Percentiles rank a stretch among this genome's conserved stretches.
Conservation (phyloP, 2,113 vertebrate genomes). For the Centropus bengalensis region DNA sequence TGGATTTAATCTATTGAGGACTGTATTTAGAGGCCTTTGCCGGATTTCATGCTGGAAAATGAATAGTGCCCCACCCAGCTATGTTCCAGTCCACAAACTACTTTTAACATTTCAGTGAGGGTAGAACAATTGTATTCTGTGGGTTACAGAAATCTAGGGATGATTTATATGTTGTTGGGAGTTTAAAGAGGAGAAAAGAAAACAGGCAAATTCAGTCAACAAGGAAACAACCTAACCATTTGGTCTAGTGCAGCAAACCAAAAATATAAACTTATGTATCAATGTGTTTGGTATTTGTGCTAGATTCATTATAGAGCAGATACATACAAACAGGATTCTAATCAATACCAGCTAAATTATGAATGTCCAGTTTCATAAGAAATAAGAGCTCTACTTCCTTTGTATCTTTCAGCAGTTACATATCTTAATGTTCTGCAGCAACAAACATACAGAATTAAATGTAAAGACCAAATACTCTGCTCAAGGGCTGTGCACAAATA, state of each 20-base stretch:
- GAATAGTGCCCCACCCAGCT: constrained; percentile 52
- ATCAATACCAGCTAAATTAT: neutral
- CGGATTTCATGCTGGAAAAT: constrained; percentile 10
- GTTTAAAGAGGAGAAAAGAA: neutral
- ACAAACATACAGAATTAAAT: neutral
- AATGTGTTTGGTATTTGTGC: neutral
- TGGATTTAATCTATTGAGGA: constrained; percentile 1
- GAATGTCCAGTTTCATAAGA: neutral
- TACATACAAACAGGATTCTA: neutral
- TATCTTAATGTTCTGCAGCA: neutral
- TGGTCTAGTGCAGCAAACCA: neutral
- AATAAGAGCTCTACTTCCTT: neutral
- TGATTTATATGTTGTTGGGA: neutral
- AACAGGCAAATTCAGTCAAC: neutral
- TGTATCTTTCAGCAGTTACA: neutral
- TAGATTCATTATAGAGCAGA: neutral
- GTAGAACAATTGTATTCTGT: constrained; percentile 38
- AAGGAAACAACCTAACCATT: neutral
- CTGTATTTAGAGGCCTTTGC: constrained; percentile 29
- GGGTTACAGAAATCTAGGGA: constrained; percentile 29
- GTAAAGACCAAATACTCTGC: constrained; percentile 5
- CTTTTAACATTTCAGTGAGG: constrained; percentile 35
- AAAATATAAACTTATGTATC: neutral
- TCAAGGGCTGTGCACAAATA: neutral
- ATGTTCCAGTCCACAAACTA: constrained; percentile 26